Evolutionary conservation across 1,140 invertebrate genomes (phyloP), one percentile per base, ranked within the genome.

Genomic region (Muscidifurax raptorellus): DNA sequence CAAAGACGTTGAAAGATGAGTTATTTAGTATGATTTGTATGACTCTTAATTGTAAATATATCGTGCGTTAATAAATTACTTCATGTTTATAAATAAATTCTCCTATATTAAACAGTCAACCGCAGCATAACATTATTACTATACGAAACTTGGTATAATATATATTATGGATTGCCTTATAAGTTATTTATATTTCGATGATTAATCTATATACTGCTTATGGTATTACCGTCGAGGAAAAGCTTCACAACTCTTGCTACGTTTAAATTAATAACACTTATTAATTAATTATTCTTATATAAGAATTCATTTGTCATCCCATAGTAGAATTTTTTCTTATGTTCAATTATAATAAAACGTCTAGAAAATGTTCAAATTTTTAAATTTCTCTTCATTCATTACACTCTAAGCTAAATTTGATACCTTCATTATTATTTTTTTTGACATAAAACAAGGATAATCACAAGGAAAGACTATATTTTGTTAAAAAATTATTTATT

Each of bases 1-100:
- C 28, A 80, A 52, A 85, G 66, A 59, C 77, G 80, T 83, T 83
- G 84, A 78, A 71, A 74, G 76, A 77, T 67, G 74, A 86, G 64
- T 80, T 82, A 74, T 84, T 86, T 80, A 85, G 83, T 82, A 84
- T 82, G 80, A 85, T 85, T 85, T 85, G 80, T 85, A 82, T 85
- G 66, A 85, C 74, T 84, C 40, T 85, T 85, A 40, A 82, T 72
- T 85, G 84, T 85, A 85, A 85, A 85, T 85, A 85, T 82, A 85
- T 66, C 80, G 84, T 82, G 80, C 75, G 80, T 85, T 85, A 72
- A 82, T 82, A 67, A 85, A 85, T 85, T 85, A 82, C 74, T 85
- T 85, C 80, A 82, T 85, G 80, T 85, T 85, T 85, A 85, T 82
- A 85, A 78, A 85, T 72, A 82, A 85, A 85, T 78, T 82, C 66